Evolutionary conservation across 2,797 vertebrate species (phyloP).

Genomic region (Paedocypris micromegethes): DNA sequence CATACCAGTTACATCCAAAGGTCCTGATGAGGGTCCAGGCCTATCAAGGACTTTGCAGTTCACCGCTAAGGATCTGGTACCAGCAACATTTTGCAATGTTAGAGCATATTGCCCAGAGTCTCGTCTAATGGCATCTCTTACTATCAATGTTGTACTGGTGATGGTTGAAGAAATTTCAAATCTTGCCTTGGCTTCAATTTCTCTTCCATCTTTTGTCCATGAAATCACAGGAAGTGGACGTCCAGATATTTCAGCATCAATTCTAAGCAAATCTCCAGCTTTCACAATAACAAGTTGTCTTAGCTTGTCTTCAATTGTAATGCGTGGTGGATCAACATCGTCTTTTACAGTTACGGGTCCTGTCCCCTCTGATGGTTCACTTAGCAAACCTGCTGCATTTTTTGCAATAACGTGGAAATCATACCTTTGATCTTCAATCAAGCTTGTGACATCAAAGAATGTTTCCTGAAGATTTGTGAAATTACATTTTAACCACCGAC

Average conservation of each 20-base stretch:
- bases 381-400: constrained; percentile 88
- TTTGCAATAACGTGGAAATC: constrained; percentile 92
- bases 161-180: constrained; percentile 83
- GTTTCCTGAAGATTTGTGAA: constrained; percentile 90
- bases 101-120: constrained; percentile 92
- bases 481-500: constrained; percentile 96
- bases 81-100: constrained; percentile 86
- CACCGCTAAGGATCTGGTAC: constrained; percentile 77
- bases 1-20: constrained; percentile 80
- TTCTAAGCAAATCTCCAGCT: constrained; percentile 88
- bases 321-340: constrained; percentile 87
- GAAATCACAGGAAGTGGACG: constrained; percentile 85
- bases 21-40: constrained; percentile 89
- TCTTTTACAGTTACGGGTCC: constrained; percentile 90
- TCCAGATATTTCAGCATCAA: constrained; percentile 86
- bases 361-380: constrained; percentile 86
- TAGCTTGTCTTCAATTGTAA: constrained; percentile 86
- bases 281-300: constrained; percentile 83
- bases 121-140: constrained; percentile 87
- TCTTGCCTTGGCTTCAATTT: constrained; percentile 87
- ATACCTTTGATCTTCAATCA: constrained; percentile 87
- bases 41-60: constrained; percentile 92
- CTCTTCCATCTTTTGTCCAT: constrained; percentile 89
- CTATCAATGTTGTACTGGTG: constrained; percentile 71
- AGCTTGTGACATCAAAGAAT: constrained; percentile 85